Evolutionary conservation across 1,140 invertebrate genomes (phyloP).

Genomic region (Varroa destructor): DNA sequence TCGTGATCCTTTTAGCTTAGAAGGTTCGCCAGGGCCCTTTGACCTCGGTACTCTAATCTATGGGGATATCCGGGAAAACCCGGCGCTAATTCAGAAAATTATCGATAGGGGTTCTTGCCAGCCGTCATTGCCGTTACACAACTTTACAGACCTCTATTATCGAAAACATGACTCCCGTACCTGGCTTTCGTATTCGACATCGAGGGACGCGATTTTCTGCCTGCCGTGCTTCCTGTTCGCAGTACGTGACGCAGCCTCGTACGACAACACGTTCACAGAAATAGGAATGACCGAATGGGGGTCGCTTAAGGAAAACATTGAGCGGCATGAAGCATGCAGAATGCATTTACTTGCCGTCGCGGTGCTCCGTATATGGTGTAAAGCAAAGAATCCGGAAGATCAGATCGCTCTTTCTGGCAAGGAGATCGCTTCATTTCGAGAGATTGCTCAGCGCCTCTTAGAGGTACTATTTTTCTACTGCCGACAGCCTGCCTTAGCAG

Average conservation of each 20-base stretch:
- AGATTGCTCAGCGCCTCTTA: slow-evolving; percentile 3
- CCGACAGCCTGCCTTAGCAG: background rate
- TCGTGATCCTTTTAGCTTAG: background rate
- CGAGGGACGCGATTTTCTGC: slow-evolving; percentile 22
- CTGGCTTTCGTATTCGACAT: slow-evolving; percentile 19
- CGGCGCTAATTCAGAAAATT: slow-evolving; percentile 16
- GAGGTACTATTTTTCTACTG: slow-evolving; percentile 20
- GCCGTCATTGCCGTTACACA: slow-evolving; percentile 4
- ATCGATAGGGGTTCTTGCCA: slow-evolving; percentile 8
- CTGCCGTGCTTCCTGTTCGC: slow-evolving; percentile 18
- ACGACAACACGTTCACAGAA: slow-evolving; percentile 20
- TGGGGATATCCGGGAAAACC: slow-evolving; percentile 9
- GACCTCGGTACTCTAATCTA: slow-evolving; percentile 12
- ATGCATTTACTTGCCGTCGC: slow-evolving; percentile 11
- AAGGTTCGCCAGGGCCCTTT: slow-evolving; percentile 7
- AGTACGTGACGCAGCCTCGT: slow-evolving; percentile 15
- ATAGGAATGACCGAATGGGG: slow-evolving; percentile 3
- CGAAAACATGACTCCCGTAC: slow-evolving; percentile 5
- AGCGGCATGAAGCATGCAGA: slow-evolving; percentile 6
- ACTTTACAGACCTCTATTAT: slow-evolving; percentile 8
- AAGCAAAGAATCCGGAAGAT: background rate
- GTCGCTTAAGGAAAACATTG: background rate
- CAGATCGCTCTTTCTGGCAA: background rate
- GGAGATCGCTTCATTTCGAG: background rate
- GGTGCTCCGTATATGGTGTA: slow-evolving; percentile 10